These are phyloP conservation scores for Lasaia peninsularis DNA, from an alignment of 1,140 invertebrate species.

Conservation along the genomic window DNA sequence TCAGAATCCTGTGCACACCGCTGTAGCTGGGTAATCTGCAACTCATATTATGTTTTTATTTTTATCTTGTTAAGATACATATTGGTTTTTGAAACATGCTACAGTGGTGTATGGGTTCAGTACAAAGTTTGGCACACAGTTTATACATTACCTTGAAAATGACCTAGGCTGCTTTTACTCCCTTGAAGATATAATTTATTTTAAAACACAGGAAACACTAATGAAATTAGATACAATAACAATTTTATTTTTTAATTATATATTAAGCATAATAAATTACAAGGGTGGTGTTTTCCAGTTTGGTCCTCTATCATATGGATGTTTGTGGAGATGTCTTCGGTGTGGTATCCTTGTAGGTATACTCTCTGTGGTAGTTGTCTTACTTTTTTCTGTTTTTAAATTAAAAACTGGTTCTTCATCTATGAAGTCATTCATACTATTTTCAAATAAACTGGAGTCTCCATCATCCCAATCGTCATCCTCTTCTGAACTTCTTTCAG, in stretches of 20 bases:
- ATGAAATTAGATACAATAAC: slow-evolving; percentile 6
- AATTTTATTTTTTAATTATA: slow-evolving; percentile 15
- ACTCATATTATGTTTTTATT: no score
- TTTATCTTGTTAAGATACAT: no score
- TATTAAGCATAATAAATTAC: slow-evolving; percentile 27
- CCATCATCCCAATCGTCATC: slow-evolving; percentile 48
- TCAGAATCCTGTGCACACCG: no score
- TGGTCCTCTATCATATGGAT: slow-evolving; percentile 67
- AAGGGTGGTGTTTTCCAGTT: slow-evolving; percentile 27
- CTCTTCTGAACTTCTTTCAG: slow-evolving; percentile 47
- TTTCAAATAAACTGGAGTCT: slow-evolving; percentile 44
- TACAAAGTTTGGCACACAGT: no score
- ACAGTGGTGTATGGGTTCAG: no score
- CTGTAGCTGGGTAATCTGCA: no score
- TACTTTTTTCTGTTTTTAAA: slow-evolving; percentile 19
- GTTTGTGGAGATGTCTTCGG: slow-evolving; percentile 72
- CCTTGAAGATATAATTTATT: no score
- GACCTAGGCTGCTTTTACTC: no score
- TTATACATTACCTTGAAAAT: no score
- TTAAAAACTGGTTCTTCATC: slow-evolving; percentile 47
- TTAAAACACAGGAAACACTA: background rate
- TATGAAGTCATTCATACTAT: slow-evolving; percentile 49
- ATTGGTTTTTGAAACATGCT: no score
- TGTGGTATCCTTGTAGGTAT: slow-evolving; percentile 38
- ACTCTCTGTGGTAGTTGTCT: slow-evolving; percentile 32